Conservation (phyloP, 2,888 invertebrate genomes). For the Agrotis exclamationis region DNA sequence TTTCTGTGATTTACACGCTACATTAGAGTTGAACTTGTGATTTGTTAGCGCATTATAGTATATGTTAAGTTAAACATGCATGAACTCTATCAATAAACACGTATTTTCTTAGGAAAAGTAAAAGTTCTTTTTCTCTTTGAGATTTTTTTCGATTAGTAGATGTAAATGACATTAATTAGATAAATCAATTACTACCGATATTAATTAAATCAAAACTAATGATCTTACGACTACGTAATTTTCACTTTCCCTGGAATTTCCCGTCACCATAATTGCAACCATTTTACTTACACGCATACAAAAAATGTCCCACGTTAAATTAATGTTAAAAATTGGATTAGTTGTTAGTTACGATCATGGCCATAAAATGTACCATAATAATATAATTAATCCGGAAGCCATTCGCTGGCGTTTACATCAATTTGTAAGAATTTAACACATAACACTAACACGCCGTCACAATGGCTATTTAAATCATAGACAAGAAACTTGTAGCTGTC, state of each 20-base stretch:
- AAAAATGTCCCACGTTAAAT: conserved; percentile 27
- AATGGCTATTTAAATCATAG: conserved; percentile 53
- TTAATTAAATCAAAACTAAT: neutral
- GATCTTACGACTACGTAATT: neutral
- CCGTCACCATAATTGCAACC: conserved; percentile 1
- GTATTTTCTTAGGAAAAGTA: conserved; percentile 6
- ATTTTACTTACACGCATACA: conserved; percentile 17
- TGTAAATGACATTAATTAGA: neutral
- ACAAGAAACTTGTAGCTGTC: conserved; percentile 35
- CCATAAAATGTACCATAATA: conserved; percentile 44
- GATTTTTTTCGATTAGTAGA: neutral
- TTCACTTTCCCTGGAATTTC: conserved; percentile 25
- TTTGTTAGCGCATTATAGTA: conserved; percentile 25
- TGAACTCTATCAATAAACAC: neutral
- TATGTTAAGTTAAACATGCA: conserved; percentile 9
- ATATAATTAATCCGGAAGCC: conserved; percentile 57
- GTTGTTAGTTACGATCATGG: conserved; percentile 23
- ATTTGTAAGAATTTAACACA: conserved; percentile 57
- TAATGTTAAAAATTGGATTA: conserved; percentile 9
- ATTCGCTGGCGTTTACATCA: conserved; percentile 46
- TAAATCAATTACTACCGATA: neutral
- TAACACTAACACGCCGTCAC: conserved; percentile 46
- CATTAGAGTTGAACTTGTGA: conserved; percentile 46
- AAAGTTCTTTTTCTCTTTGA: neutral
- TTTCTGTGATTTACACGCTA: conserved; percentile 61